Evolutionary conservation across 2,888 invertebrate species (phyloP), one percentile per base, ranked within the genome.

Genomic region (Zootermopsis nevadensis): DNA sequence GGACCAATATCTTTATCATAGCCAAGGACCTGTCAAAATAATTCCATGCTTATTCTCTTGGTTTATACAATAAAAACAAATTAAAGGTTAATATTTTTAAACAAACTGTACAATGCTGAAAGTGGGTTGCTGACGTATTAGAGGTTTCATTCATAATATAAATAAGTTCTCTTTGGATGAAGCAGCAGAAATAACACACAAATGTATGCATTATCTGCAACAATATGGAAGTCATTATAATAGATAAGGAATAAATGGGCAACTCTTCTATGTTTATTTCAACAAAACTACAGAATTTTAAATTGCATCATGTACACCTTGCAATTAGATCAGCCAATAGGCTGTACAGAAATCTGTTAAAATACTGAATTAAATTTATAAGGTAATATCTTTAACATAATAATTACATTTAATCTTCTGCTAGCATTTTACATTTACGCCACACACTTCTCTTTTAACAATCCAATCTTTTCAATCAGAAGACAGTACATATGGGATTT

Each of bases 1-100:
- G 92, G 93, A 15, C 96, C 97, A 82, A 91, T 91, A 89, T 98
- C 98, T 86, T 92, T 92, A 90, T 98, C 98, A 86, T 93, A 93
- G 24, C 98, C 98, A 86, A 95, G 91, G 86, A 97, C 95, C 94
- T 95, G 90, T 83, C n/a, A 84, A 81, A 77, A 83, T 24, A 77
- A 77, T 81, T 76, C 2, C 38, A 22, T n/a, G 15, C n/a, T 60
- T 60, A 60, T 15, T 48, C 19, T 19, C 3, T 48, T 48, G 19
- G n/a, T 60, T 60, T 27, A n/a, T 12, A 15, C 27, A 27, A 60
- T 60, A 12, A 22, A 22, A 30, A 67, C 69, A 31, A 27, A 31
- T 69, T 31, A 33, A 69, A 6, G 33, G 27, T 27, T n/a, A 7
- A 66, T 10, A 30, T 69, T 31, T 69, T 69, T 31, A 33, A 31